These are phyloP conservation scores for Cybosia mesomella DNA, from an alignment of 2,888 invertebrate species.

Conservation along the genomic window DNA sequence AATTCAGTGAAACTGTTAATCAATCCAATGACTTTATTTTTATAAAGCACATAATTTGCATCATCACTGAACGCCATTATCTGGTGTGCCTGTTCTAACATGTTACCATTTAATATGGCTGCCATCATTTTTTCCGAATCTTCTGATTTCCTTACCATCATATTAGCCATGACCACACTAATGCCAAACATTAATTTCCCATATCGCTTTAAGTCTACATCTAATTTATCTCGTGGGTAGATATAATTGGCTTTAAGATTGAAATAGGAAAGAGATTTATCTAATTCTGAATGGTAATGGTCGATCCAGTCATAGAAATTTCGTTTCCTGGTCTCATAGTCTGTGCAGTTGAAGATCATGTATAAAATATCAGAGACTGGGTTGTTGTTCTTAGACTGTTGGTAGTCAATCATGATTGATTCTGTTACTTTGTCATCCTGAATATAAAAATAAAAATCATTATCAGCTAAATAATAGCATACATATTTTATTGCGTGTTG, in stretches of 20 bases:
- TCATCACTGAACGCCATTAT: slow-evolving; percentile 10
- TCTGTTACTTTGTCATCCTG: slow-evolving; percentile 52
- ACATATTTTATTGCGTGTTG: not conserved
- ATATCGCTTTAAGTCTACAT: slow-evolving; percentile 54
- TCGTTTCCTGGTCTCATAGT: slow-evolving; percentile 52
- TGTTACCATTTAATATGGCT: not conserved
- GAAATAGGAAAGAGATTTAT: slow-evolving; percentile 44
- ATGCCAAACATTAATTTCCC: slow-evolving; percentile 45
- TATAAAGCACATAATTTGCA: slow-evolving; percentile 29
- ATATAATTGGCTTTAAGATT: slow-evolving; percentile 48
- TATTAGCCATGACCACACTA: slow-evolving; percentile 36
- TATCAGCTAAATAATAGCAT: not conserved
- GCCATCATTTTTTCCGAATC: slow-evolving; percentile 47
- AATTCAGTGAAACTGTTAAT: slow-evolving; percentile 45
- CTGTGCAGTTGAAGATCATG: slow-evolving; percentile 61
- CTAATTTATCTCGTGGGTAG: slow-evolving; percentile 53
- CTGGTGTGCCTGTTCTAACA: slow-evolving; percentile 1
- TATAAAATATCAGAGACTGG: slow-evolving; percentile 59
- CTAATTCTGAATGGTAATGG: slow-evolving; percentile 52
- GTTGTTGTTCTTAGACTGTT: slow-evolving; percentile 51
- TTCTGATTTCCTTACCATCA: slow-evolving; percentile 43
- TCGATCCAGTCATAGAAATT: slow-evolving; percentile 57
- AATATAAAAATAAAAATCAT: slow-evolving; percentile 41
- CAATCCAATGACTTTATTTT: slow-evolving; percentile 40
- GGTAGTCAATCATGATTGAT: slow-evolving; percentile 64